Percentiles rank a stretch among this genome's conserved stretches.
Evolutionary conservation across 35 echinoderm and acorn worm species (phyloP).

Genomic region (Chiridota heheva): DNA sequence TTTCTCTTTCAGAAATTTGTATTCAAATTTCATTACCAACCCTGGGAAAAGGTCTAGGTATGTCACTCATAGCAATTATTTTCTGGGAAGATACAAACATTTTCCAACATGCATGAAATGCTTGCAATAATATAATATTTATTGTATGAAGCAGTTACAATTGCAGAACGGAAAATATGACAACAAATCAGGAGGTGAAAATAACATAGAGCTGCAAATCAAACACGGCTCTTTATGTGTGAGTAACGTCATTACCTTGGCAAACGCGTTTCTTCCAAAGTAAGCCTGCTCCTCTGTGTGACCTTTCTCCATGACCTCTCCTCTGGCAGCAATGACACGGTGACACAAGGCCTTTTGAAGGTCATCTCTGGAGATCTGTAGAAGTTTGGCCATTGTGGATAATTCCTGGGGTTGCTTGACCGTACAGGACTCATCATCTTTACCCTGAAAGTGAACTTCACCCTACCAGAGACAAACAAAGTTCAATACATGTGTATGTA

Average conservation of each 20-base stretch:
- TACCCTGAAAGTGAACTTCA: conserved; percentile 68
- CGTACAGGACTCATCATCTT: conserved; percentile 70
- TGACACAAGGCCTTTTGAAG: conserved; percentile 80
- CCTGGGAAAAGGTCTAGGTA: too few relatives aligned
- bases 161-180: too few relatives aligned
- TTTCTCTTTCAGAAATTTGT: too few relatives aligned
- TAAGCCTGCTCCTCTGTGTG: conserved; percentile 88
- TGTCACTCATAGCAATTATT: too few relatives aligned
- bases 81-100: too few relatives aligned
- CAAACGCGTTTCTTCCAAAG: conserved; percentile 97
- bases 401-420: conserved; percentile 57
- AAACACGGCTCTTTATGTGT: neutral
- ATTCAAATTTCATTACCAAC: too few relatives aligned
- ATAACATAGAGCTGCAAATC: neutral
- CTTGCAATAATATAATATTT: too few relatives aligned
- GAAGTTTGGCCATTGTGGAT: conserved; percentile 58
- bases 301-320: conserved; percentile 87
- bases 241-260: conserved; percentile 69
- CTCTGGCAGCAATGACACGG: conserved; percentile 83
- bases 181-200: too few relatives aligned
- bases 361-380: conserved; percentile 61
- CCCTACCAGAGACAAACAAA: conserved; percentile 43
- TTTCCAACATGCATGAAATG: too few relatives aligned
- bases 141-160: too few relatives aligned
- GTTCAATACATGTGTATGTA: neutral